phyloP scores from a whole-genome alignment of 2,888 invertebrate species.

The Diachrysia chrysitis region DNA sequence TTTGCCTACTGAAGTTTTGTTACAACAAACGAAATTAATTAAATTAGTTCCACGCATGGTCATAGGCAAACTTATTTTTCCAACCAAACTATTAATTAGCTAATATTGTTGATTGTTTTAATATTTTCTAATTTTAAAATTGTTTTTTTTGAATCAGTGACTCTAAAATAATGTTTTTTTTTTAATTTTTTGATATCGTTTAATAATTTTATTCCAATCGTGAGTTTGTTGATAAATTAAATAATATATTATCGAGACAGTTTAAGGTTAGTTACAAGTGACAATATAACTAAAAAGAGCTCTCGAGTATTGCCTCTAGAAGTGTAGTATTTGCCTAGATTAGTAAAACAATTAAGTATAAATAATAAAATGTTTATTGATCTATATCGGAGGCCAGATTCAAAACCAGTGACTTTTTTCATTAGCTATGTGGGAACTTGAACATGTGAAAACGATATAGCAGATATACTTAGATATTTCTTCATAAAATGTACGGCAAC shows the following conservation, averaged over 20 bases:
- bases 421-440: constrained; percentile 33
- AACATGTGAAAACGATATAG: constrained; percentile 21
- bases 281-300: neutral
- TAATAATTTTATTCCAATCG: neutral
- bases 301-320: neutral
- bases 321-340: neutral
- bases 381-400: constrained; percentile 13
- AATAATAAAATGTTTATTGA: constrained; percentile 43
- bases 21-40: neutral
- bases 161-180: too few species aligned
- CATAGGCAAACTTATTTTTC: neutral
- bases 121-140: too few species aligned
- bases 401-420: constrained; percentile 27
- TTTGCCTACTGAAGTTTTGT: neutral
- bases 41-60: neutral
- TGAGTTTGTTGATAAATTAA: neutral
- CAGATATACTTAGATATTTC: constrained; percentile 23
- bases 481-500: constrained; percentile 28
- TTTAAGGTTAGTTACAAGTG: neutral
- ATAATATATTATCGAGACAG: neutral
- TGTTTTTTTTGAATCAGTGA: too few species aligned
- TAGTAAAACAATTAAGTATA: constrained; percentile 20
- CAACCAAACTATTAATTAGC: neutral
- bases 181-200: too few species aligned
- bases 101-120: neutral